phyloP scores from a whole-genome alignment of 2,888 invertebrate species.

The Catocala fraxini region DNA sequence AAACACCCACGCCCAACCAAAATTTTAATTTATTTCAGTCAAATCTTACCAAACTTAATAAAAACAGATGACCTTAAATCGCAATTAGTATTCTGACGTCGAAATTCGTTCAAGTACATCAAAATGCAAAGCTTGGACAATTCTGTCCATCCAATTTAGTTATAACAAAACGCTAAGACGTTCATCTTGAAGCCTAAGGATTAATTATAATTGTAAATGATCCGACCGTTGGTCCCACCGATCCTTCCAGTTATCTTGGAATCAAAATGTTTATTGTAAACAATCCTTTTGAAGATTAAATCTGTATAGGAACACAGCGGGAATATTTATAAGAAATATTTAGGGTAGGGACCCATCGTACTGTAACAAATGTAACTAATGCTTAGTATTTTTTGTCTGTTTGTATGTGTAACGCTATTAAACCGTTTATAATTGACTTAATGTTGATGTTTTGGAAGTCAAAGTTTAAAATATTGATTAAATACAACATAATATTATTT shows the following conservation, averaged over 20 bases:
- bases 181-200: slow-evolving; percentile 75
- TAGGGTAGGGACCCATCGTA: slow-evolving; percentile 40
- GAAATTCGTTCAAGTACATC: slow-evolving; percentile 65
- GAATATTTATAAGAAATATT: slow-evolving; percentile 81
- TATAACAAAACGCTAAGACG: slow-evolving; percentile 67
- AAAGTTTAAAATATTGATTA: too few species aligned
- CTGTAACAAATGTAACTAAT: slow-evolving; percentile 35
- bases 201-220: slow-evolving; percentile 86
- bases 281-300: slow-evolving; percentile 85
- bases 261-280: slow-evolving; percentile 84
- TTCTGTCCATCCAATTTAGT: slow-evolving; percentile 72
- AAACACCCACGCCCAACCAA: slow-evolving; percentile 3
- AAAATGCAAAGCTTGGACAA: slow-evolving; percentile 79
- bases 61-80: slow-evolving; percentile 60
- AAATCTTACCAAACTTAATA: slow-evolving; percentile 22
- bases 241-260: slow-evolving; percentile 81
- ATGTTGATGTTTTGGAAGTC: neutral
- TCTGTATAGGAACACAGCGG: slow-evolving; percentile 70
- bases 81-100: slow-evolving; percentile 69
- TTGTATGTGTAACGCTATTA: neutral
- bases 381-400: neutral
- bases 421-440: neutral
- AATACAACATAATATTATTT: neutral
- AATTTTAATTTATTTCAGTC: slow-evolving; percentile 19
- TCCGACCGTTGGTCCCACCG: slow-evolving; percentile 67